Evolutionary conservation across 2,113 vertebrate species (phyloP), one percentile per base, ranked within the genome.

Genomic region (Dicrurus megarhynchus): DNA sequence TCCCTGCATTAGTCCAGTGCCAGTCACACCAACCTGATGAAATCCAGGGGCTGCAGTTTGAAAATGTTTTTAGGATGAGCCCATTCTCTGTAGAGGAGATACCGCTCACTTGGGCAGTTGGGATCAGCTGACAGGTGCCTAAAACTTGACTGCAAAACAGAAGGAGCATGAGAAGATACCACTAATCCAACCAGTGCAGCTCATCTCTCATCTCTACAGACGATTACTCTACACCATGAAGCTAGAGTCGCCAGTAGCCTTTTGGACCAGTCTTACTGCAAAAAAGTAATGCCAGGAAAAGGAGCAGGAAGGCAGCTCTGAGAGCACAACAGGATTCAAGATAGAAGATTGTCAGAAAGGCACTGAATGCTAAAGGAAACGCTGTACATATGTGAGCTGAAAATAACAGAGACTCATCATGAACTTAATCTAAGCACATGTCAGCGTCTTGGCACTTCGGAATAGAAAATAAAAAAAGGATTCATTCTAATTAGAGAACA

Each of bases 51-150:
- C 4, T 99, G 99, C 83, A 98, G 97, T 91, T 99, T 99, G 96
- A 99, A 99, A 96, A 99, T 98, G 89, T 98, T 99, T 93, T 98
- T 98, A 33, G 99, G 99, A 94, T 99, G 98, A 69, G 98, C 99
- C 99, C 99, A 99, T 65, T 99, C 99, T 57, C 97, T 93, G 80
- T 99, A 99, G 32, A 99, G 98, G 79, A 99, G 98, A 47, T 98
- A 98, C 2, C 99, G 98, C 71, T 99, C 99, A 55, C 97, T 99
- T 16, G 98, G 98, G 92, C 98, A 99, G 79, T 60, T 91, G 26
- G 96, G 67, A 50, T 99, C 98, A 5, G 93, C n/a, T 12, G 99
- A 99, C 5, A 2, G 96, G 46, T 97, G 95, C 59, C 97, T 98
- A 93, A 99, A 99, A 91, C 95, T 98, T 93, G 98, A 98, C 99